Evolutionary conservation across 2,113 vertebrate genomes (phyloP).

Genomic region (Mionectes macconnelli): DNA sequence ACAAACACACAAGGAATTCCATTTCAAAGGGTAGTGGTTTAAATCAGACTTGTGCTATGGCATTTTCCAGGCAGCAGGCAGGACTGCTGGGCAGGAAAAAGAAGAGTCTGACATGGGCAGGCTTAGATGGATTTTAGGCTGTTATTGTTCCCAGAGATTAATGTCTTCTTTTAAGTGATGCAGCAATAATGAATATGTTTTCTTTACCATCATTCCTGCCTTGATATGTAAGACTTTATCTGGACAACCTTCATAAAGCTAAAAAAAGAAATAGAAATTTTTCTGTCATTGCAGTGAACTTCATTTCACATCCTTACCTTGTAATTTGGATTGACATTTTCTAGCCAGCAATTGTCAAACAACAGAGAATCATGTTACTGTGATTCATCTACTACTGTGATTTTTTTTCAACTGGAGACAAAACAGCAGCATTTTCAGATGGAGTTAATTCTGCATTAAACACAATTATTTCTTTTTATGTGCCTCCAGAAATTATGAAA

Average conservation of each 20-base stretch:
- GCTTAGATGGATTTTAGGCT: not conserved
- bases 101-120: not conserved
- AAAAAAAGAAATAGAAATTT: not conserved
- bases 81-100: not conserved
- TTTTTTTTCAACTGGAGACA: not conserved
- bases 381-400: not conserved
- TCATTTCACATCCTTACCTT: not conserved
- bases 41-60: not conserved
- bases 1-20: not conserved
- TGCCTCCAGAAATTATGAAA: not conserved
- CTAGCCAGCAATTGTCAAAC: not conserved
- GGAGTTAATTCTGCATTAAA: not conserved
- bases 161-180: not conserved
- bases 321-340: not conserved
- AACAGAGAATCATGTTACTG: not conserved
- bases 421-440: not conserved
- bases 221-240: not conserved
- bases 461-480: not conserved
- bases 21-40: not conserved
- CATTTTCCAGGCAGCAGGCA: not conserved
- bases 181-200: not conserved
- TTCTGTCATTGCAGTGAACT: not conserved
- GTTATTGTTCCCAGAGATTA: not conserved
- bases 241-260: not conserved
- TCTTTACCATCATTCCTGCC: not conserved